Conservation (phyloP, 1,140 invertebrate genomes). For the Ctenoplectra terminalis region DNA sequence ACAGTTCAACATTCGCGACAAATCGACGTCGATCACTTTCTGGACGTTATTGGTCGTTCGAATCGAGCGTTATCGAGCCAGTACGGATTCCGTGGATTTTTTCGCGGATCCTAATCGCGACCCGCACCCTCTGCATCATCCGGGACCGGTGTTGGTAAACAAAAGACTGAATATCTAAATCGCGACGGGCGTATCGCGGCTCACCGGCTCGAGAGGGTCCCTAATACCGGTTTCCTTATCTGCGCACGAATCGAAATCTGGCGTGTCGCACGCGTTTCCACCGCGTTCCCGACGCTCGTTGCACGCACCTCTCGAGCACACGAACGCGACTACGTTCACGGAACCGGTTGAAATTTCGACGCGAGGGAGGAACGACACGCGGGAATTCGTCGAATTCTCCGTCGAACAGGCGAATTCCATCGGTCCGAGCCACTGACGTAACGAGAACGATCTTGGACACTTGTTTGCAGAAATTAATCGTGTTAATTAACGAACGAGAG, state of each 20-base stretch:
- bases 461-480: background rate
- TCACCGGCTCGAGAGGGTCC: conserved; percentile 34
- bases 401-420: background rate
- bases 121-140: background rate
- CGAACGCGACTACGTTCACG: conserved; percentile 39
- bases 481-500: background rate
- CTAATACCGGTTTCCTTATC: conserved; percentile 76
- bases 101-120: conserved; percentile 8
- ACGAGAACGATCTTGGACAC: background rate
- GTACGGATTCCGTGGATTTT: conserved; percentile 7
- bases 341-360: conserved; percentile 52
- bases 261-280: conserved; percentile 75
- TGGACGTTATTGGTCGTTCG: no score
- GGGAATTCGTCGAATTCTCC: background rate
- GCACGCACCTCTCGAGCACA: conserved; percentile 38
- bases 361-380: conserved; percentile 13
- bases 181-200: conserved; percentile 35
- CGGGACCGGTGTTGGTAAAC: conserved; percentile 51
- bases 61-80: background rate
- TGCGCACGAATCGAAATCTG: conserved; percentile 74
- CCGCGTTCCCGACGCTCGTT: conserved; percentile 37
- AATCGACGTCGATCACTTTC: background rate
- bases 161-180: conserved; percentile 67
- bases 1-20: background rate
- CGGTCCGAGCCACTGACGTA: background rate